Conservation (phyloP, 2,797 vertebrate genomes). For the Neopelma chrysocephalum region DNA sequence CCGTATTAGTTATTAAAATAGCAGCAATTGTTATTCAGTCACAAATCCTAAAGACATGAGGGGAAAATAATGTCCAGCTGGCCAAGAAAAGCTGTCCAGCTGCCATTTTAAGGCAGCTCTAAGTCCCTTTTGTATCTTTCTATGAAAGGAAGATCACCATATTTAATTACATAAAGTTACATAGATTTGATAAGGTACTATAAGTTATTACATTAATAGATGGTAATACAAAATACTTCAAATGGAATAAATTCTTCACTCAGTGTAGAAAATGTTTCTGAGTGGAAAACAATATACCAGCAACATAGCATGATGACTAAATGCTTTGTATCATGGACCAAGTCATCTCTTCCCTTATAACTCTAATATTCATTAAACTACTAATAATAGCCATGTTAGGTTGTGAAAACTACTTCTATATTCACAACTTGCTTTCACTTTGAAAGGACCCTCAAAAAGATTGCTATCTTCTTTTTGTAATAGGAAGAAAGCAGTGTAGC, state of each 20-base stretch:
- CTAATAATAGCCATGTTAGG: not conserved
- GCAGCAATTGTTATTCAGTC: not conserved
- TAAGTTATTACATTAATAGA: not conserved
- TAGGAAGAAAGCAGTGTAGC: not conserved
- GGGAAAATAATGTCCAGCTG: not conserved
- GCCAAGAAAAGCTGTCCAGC: not conserved
- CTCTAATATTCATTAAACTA: not conserved
- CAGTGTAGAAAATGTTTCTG: not conserved
- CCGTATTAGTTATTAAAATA: not conserved
- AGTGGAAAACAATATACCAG: not conserved
- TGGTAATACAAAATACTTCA: not conserved
- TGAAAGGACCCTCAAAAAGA: not conserved
- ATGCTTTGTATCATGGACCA: not conserved
- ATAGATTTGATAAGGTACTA: not conserved
- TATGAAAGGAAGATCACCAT: not conserved
- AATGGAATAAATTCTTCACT: not conserved
- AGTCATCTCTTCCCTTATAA: not conserved
- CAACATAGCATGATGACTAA: not conserved
- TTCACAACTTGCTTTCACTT: constrained; percentile 13
- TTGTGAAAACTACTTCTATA: constrained; percentile 4
- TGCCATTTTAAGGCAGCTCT: not conserved
- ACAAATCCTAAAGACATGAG: not conserved
- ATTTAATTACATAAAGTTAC: not conserved
- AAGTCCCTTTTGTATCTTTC: not conserved
- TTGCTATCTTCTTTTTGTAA: not conserved